Evolutionary conservation across 1,140 invertebrate genomes (phyloP), one percentile per base, ranked within the genome.

Genomic region (Campoletis sonorensis): DNA sequence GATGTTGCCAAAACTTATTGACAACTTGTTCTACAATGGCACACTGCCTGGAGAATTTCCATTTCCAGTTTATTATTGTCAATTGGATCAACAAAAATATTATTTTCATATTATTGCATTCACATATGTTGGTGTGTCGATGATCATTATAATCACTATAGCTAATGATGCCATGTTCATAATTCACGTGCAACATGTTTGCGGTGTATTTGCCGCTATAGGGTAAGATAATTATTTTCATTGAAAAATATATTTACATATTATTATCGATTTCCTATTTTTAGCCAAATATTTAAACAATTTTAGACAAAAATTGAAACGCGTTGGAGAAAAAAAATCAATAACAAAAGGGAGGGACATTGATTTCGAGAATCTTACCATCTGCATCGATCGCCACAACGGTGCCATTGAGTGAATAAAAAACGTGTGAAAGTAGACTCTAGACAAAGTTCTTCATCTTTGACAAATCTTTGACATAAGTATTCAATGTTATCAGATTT

Each of bases 311-410:
- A 75, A 79, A 51, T 73, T 80, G 58, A 21, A 26, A 13, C 61
- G 75, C 49, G n/a, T 40, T 21, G 37, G 11, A 30, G 18, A 40
- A 79, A 77, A 15, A 8, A 15, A 21, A 67, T 4, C 40, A 37
- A 30, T 4, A 40, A 61, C 26, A 27, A 16, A 67, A 21, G 45
- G 33, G 37, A 68, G 11, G 26, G 49, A 54, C 61, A 73, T 27
- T 7, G 37, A 79, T 68, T 78, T 83, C 70, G 79, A 71, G 68
- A 51, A 49, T n/a, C 8, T 83, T 37, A 51, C 45, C 21, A 26
- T 45, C 4, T 85, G 80, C 51, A 78, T 83, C 26, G 54, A 82
- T 11, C 61, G 76, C 73, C 84, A 85, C 67, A 64, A 77, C 77
- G 79, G 33, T 21, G 75, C 79, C 18, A 73, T 82, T 51, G 54